A percentile compares a stretch with the other conserved stretches of the same genome.
Evolutionary conservation across 2,113 vertebrate genomes (phyloP).

Genomic region (Protobothrops mucrosquamatus): DNA sequence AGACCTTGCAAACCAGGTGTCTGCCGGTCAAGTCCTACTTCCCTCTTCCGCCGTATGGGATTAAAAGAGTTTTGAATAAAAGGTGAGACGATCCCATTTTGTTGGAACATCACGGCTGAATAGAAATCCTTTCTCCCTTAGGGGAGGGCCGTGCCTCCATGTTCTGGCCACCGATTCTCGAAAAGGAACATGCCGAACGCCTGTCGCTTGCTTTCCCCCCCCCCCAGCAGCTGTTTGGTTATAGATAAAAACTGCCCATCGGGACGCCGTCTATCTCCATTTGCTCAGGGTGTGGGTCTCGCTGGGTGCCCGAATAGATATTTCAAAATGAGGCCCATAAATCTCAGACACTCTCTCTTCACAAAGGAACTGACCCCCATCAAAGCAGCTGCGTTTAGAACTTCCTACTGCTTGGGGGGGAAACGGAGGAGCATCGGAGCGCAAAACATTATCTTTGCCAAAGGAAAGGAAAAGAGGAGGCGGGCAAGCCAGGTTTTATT

Average conservation of each 20-base stretch:
- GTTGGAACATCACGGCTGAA: background rate
- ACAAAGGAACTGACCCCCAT: background rate
- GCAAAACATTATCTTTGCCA: background rate
- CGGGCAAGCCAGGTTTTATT: background rate
- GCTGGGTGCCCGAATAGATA: background rate
- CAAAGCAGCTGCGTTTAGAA: too few relatives aligned
- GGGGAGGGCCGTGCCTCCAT: background rate
- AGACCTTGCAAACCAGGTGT: background rate
- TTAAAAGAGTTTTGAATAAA: background rate
- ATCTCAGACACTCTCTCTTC: background rate
- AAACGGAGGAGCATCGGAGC: too few relatives aligned
- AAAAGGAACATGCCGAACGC: background rate
- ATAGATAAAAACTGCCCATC: background rate
- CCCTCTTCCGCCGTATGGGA: background rate
- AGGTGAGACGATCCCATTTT: background rate
- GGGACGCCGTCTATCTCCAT: background rate
- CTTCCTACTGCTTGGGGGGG: background rate
- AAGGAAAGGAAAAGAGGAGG: background rate
- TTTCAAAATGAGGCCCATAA: background rate
- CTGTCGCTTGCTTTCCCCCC: background rate
- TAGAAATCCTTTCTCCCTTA: background rate
- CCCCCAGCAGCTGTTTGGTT: background rate
- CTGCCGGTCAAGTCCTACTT: background rate
- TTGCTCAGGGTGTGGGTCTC: too few relatives aligned
- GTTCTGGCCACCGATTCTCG: background rate